phyloP scores from a whole-genome alignment of 2,888 invertebrate species.

The Stenotaenia linearis region DNA sequence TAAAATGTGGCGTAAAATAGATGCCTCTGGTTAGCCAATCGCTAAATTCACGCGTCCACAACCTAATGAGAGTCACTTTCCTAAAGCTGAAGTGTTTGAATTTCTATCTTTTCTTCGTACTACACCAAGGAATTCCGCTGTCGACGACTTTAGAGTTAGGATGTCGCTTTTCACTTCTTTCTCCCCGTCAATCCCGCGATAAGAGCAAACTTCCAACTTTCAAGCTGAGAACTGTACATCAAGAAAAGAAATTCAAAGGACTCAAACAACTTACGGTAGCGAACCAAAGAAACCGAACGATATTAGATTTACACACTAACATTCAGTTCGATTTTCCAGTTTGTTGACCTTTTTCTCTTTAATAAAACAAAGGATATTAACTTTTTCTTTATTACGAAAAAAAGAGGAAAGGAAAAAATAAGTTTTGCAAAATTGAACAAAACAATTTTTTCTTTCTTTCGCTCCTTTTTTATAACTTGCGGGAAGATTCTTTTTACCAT shows the following conservation, averaged over 20 bases:
- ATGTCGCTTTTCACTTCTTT: neutral
- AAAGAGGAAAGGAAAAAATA: neutral
- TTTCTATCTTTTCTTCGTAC: neutral
- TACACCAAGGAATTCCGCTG: neutral
- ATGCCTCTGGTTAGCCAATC: slow-evolving; percentile 1
- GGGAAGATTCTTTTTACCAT: slow-evolving; percentile 7
- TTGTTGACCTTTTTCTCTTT: neutral
- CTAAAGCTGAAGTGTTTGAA: neutral
- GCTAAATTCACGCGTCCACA: neutral
- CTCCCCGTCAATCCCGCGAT: neutral
- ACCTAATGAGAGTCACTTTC: neutral
- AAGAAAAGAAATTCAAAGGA: neutral
- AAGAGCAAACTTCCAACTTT: neutral
- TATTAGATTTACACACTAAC: neutral
- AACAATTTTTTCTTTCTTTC: neutral
- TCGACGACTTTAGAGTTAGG: neutral
- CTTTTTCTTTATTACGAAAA: neutral
- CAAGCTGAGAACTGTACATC: neutral
- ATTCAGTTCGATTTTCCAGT: neutral
- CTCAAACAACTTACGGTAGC: too few species aligned
- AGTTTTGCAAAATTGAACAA: neutral
- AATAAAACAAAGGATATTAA: neutral
- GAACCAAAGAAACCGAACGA: neutral
- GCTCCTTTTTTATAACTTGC: neutral
- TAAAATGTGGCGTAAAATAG: neutral